phyloP scores from a whole-genome alignment of 2,797 vertebrate genomes.

The Peromyscus melanophrys region DNA sequence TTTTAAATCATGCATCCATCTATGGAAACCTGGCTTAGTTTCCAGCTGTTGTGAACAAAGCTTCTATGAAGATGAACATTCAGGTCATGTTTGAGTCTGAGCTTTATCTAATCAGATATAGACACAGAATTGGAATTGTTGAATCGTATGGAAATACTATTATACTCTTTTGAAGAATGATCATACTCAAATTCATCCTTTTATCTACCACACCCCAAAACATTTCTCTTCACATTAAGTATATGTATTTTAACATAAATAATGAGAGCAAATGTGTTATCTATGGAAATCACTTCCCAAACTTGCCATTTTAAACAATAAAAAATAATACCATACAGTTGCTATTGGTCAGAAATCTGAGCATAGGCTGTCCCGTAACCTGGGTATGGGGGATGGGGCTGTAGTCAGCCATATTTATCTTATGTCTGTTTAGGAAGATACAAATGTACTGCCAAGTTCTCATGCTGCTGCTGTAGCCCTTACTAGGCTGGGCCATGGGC shows the following conservation, averaged over 20 bases:
- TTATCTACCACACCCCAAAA: not conserved
- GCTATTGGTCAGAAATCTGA: not conserved
- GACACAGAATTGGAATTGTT: not conserved
- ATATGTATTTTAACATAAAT: not conserved
- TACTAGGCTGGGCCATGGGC: not conserved
- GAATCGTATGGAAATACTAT: not conserved
- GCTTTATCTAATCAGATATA: not conserved
- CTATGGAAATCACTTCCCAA: not conserved
- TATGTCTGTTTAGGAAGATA: not conserved
- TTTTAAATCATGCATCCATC: not conserved
- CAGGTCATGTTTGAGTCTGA: not conserved
- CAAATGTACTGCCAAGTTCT: not conserved
- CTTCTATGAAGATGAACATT: not conserved
- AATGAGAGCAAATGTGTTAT: not conserved
- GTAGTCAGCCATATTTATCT: not conserved
- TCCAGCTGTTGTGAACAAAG: not conserved
- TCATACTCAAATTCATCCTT: not conserved
- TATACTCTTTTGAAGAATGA: not conserved
- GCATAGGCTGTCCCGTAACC: not conserved
- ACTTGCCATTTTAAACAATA: conserved; percentile 15
- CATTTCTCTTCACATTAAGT: not conserved
- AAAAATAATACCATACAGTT: conserved; percentile 26
- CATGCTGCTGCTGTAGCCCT: not conserved
- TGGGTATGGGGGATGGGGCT: not conserved
- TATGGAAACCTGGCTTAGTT: not conserved